These are phyloP conservation scores for Diploptera punctata DNA, from an alignment of 2,888 invertebrate species.

Conservation along the genomic window DNA sequence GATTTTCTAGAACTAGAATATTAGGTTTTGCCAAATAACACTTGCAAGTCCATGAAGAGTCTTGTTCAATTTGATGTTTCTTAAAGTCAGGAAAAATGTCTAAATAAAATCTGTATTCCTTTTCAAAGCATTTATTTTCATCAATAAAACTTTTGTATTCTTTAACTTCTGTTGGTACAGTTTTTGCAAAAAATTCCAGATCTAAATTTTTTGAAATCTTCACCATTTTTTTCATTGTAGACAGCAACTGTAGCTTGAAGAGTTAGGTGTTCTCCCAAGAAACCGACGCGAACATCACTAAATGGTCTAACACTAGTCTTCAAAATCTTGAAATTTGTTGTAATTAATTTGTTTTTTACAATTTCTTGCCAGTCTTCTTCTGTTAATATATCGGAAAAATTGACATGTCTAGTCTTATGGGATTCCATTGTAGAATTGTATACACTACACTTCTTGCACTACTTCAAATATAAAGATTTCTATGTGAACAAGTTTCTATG, in stretches of 20 bases:
- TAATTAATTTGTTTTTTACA: neutral
- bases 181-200: neutral
- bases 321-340: neutral
- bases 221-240: neutral
- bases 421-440: too few species aligned
- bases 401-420: too few species aligned
- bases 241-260: neutral
- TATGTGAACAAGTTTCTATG: too few species aligned
- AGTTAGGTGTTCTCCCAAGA: neutral
- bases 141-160: neutral
- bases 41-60: neutral
- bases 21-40: neutral
- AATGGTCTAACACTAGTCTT: neutral
- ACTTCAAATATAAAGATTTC: too few species aligned
- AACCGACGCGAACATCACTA: neutral
- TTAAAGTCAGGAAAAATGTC: neutral
- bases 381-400: too few species aligned
- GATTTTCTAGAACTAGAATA: neutral
- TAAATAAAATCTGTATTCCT: neutral
- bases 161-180: neutral
- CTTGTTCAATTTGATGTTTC: neutral
- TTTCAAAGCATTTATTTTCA: neutral
- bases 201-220: neutral
- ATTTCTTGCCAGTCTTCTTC: neutral
- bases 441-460: too few species aligned